Percentiles rank a stretch among this genome's conserved stretches.
Conservation (phyloP, 2,113 vertebrate genomes). For the Aptenodytes forsteri region DNA sequence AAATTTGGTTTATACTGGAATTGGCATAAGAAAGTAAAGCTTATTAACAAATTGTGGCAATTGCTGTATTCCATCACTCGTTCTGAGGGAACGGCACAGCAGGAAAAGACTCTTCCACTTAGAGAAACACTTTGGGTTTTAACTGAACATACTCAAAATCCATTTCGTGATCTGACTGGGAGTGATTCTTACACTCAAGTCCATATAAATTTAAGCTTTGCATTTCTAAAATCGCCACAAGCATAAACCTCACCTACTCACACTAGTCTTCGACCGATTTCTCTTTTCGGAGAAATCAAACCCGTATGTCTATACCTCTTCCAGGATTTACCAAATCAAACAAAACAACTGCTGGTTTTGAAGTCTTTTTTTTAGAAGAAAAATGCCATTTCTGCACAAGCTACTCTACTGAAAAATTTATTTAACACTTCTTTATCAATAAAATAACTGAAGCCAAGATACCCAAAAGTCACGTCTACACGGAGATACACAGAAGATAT, state of each 20-base stretch:
- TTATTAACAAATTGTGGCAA: slow-evolving; percentile 26
- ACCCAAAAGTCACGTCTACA: slow-evolving; percentile 25
- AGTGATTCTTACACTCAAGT: not conserved
- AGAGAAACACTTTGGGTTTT: not conserved
- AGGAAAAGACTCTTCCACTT: not conserved
- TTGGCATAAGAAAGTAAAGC: slow-evolving; percentile 53
- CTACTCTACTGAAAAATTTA: slow-evolving; percentile 53
- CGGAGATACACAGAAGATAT: slow-evolving; percentile 39
- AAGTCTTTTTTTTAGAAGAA: not conserved
- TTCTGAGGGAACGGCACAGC: not conserved
- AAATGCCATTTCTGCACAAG: slow-evolving; percentile 39
- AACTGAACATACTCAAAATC: not conserved
- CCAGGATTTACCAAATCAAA: slow-evolving; percentile 47
- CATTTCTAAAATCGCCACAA: not conserved
- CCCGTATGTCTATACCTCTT: not conserved
- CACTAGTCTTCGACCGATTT: not conserved
- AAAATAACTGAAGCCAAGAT: slow-evolving; percentile 59
- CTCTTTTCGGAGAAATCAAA: not conserved
- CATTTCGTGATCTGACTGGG: not conserved
- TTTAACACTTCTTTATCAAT: slow-evolving; percentile 39
- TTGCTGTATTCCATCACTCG: not conserved
- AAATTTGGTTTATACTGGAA: slow-evolving; percentile 50
- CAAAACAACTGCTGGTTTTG: not conserved
- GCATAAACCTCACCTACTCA: not conserved
- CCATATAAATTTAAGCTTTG: not conserved